Conservation (phyloP, 2,113 vertebrate species). For the Microtus richardsoni region DNA sequence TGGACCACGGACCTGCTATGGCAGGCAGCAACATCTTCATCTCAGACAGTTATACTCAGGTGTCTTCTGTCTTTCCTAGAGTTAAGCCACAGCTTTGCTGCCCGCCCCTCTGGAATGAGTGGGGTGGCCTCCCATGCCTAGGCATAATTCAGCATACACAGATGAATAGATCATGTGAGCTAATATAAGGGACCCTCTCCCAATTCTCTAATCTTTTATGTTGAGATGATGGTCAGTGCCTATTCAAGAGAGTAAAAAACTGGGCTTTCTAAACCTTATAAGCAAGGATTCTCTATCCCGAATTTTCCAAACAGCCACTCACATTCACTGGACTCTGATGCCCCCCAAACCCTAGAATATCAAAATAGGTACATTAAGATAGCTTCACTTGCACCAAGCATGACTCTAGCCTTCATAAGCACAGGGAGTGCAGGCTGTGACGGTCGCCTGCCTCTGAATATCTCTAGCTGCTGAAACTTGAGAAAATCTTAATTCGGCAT, state of each 20-base stretch:
- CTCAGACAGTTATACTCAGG: background rate
- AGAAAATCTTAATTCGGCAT: conserved; percentile 61
- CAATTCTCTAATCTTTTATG: conserved; percentile 55
- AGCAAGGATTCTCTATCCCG: background rate
- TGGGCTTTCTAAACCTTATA: conserved; percentile 46
- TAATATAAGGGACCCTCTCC: conserved; percentile 55
- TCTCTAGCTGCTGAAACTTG: conserved; percentile 12
- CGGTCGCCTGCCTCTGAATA: background rate
- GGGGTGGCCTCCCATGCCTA: conserved; percentile 44
- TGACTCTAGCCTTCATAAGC: background rate
- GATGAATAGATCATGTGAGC: conserved; percentile 66
- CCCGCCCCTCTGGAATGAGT: background rate
- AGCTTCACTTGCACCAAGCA: background rate
- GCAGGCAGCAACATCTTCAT: background rate
- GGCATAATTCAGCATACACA: conserved; percentile 66
- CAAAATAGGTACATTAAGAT: conserved; percentile 18
- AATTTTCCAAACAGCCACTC: background rate
- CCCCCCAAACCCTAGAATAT: background rate
- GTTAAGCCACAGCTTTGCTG: background rate
- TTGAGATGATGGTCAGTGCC: conserved; percentile 57
- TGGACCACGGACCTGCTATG: background rate
- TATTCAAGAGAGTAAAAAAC: conserved; percentile 33
- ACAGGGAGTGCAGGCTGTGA: background rate
- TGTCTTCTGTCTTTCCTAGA: background rate
- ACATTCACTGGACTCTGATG: background rate